Evolutionary conservation across 2,113 vertebrate genomes (phyloP).

Genomic region (Phyllostomus discolor): DNA sequence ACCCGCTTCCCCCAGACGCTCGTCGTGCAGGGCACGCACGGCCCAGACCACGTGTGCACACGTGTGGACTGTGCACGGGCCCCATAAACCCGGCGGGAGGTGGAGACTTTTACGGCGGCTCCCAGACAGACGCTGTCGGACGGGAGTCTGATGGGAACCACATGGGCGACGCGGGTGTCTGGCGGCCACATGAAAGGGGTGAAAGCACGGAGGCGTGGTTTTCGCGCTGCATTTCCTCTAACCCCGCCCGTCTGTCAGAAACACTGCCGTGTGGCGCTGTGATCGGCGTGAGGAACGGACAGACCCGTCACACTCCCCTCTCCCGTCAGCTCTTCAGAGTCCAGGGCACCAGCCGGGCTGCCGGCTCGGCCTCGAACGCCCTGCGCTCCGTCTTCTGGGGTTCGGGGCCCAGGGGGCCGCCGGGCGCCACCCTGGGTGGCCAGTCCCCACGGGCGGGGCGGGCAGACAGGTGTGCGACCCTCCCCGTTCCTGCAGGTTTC

Average conservation of each 20-base stretch:
- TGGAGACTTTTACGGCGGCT: background rate
- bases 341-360: background rate
- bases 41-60: background rate
- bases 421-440: accelerated
- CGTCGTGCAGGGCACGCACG: too few relatives aligned
- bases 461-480: background rate
- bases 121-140: background rate
- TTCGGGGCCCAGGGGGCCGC: background rate
- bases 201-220: background rate
- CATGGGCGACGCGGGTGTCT: background rate
- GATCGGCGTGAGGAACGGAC: background rate
- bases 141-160: background rate
- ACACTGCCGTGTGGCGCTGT: background rate
- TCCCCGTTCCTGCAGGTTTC: background rate
- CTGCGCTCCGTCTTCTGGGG: background rate
- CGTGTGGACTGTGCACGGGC: background rate
- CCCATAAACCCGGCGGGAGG: background rate
- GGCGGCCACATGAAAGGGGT: background rate
- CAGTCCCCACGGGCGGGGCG: accelerated
- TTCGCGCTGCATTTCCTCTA: background rate
- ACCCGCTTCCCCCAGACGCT: background rate
- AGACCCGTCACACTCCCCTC: background rate
- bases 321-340: background rate
- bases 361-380: background rate
- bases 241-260: background rate